phyloP scores from a whole-genome alignment of 92 coral and sea anemone genomes.

The Porites lobata region DNA sequence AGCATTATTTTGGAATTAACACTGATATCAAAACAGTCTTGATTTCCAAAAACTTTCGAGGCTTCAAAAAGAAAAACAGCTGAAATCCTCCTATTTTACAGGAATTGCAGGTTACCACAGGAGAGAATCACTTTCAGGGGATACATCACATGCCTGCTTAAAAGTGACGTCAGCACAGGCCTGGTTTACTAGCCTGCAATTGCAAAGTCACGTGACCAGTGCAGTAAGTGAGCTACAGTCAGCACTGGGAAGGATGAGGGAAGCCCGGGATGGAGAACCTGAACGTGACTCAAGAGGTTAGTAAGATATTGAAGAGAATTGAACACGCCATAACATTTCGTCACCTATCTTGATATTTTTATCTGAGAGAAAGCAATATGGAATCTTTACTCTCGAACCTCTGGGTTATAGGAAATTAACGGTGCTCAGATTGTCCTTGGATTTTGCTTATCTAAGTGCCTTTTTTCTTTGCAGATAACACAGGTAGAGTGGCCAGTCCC shows the following conservation, averaged over 20 bases:
- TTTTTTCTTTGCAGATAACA: conserved; percentile 13
- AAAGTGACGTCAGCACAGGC: conserved; percentile 77
- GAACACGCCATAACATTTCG: no score
- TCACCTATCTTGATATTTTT: no score
- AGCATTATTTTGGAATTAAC: no score
- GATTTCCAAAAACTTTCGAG: no score
- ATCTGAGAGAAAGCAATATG: no score
- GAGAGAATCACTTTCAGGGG: conserved; percentile 2
- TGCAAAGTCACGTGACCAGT: conserved; percentile 85
- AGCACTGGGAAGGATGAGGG: conserved; percentile 50
- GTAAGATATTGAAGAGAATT: not conserved
- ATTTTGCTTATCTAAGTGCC: not conserved
- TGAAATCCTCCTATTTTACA: not conserved
- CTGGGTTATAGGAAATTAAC: no score
- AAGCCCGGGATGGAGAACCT: conserved; percentile 49
- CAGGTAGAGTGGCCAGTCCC: conserved; percentile 28
- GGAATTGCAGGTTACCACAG: conserved; percentile 9
- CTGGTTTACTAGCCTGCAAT: conserved; percentile 90
- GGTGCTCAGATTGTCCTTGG: no score
- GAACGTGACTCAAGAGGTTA: conserved; percentile 26
- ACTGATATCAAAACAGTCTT: no score
- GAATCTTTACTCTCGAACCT: no score
- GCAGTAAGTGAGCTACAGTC: conserved; percentile 84
- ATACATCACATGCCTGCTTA: conserved; percentile 68
- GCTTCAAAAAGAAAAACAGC: not conserved